Base-by-base conservation (phyloP, 2,113 vertebrate species). In the Potamarius usumacintae region DNA sequence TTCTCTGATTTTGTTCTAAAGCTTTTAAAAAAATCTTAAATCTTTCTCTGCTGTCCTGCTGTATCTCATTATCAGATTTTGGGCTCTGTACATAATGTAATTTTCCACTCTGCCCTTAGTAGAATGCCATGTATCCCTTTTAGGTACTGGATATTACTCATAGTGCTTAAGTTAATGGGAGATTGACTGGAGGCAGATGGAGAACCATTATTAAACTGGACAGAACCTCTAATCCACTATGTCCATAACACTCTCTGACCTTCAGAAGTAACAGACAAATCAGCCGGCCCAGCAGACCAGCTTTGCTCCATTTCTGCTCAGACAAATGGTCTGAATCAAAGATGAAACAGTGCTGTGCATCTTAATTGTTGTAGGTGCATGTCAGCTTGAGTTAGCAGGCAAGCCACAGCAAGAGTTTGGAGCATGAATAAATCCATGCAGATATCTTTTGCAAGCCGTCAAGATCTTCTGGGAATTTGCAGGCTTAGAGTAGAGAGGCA, bases 361-460 rank as follows among this genome's bases (percentile, higher is more conserved):
- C 84, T 87, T 85, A 89, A 89, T 90, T 90, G 84, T 83, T 81
- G 82, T 90, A 90, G 90, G 90, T 91, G 84, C 55, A 55, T 72
- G 88, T 89, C 90, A 90, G 79, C 69, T 85, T 30, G 60, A 85
- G 82, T 92, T 90, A 89, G 88, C 42, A 79, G 15, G 57, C 53
- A 63, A 63, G 69, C 62, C 52, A 87, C 89, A 87, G 77, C 52
- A 87, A 76, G 67, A 72, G 48, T 52, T 88, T 48, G 30, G 10
- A 42, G 48, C 80, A 7, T 55, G 52, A 85, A 84, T 84, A 57
- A 82, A 86, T 85, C 20, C 58, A 55, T 82, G 62, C 72, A 77
- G 84, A 72, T 87, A 34, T 81, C 76, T 42, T 62, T 86, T 82
- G 74, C 14, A n/a, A 57, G 81, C 72, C 80, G 67, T 89, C 83